Conservation (phyloP, 2,888 invertebrate species). For the Ectemnius lituratus region DNA sequence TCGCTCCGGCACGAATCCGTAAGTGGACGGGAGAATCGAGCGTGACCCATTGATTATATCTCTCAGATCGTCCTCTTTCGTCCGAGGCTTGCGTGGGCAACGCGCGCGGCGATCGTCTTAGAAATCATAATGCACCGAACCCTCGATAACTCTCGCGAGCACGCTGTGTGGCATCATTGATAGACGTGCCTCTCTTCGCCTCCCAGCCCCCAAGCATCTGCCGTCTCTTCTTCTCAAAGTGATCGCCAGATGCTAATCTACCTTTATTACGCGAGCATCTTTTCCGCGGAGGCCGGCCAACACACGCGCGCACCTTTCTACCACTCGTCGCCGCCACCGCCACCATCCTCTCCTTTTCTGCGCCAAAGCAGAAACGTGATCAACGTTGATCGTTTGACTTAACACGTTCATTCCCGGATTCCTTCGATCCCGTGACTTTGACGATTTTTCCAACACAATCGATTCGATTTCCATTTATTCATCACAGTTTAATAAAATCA, state of each 20-base stretch:
- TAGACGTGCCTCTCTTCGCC: conserved; percentile 2
- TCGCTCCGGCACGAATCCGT: conserved; percentile 67
- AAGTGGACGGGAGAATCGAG: conserved; percentile 71
- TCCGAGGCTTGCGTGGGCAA: conserved; percentile 31
- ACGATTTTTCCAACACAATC: not conserved
- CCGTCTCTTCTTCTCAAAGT: not conserved
- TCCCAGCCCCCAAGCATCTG: not conserved
- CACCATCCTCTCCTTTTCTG: not conserved
- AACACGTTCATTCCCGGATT: not conserved
- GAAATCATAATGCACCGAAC: conserved; percentile 39
- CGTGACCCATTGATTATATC: conserved; percentile 66
- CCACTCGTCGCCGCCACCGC: conserved; percentile 1
- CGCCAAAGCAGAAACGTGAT: not conserved
- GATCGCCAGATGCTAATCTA: conserved; percentile 9
- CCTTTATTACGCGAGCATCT: conserved; percentile 14
- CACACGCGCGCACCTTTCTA: not conserved
- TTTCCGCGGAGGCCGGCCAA: not conserved
- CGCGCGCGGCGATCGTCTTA: conserved; percentile 31
- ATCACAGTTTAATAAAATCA: no score
- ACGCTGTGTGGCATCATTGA: conserved; percentile 12
- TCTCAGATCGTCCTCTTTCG: conserved; percentile 62
- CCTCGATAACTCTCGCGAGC: conserved; percentile 15
- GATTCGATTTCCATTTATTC: no score
- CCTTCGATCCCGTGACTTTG: not conserved
- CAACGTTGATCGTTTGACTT: not conserved